A percentile compares a stretch with the other conserved stretches of the same genome.
These are phyloP conservation scores for Neolamprologus brichardi DNA, from an alignment of 2,113 vertebrate species.

Conservation along the genomic window DNA sequence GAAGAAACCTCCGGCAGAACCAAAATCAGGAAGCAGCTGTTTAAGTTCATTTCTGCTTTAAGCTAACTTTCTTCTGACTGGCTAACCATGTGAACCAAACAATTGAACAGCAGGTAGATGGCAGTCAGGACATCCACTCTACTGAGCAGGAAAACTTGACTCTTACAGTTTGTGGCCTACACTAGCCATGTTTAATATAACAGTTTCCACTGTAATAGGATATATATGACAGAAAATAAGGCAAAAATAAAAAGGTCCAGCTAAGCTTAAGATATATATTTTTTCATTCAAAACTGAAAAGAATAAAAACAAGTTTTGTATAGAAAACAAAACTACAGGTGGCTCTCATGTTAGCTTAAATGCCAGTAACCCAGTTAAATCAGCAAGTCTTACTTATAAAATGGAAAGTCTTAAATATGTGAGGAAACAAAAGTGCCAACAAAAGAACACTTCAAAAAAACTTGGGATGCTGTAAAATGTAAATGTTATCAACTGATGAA, in stretches of 20 bases:
- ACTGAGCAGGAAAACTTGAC: neutral
- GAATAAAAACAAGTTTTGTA: neutral
- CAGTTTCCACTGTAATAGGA: rapidly evolving
- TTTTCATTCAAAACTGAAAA: neutral
- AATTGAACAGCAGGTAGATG: neutral
- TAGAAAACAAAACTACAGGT: neutral
- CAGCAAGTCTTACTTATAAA: neutral
- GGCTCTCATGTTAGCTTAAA: neutral
- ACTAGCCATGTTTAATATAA: neutral
- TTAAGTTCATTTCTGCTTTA: neutral
- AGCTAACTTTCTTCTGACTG: neutral
- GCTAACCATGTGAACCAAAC: neutral
- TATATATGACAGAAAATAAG: neutral
- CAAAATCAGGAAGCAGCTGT: rapidly evolving
- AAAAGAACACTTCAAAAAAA: neutral
- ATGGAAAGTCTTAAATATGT: neutral
- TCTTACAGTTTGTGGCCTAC: neutral
- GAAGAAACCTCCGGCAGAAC: neutral
- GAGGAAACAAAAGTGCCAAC: neutral
- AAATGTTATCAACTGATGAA: neutral
- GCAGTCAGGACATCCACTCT: neutral
- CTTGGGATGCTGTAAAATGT: neutral
- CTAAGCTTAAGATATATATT: neutral
- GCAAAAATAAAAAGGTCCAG: neutral
- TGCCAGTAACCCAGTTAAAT: neutral